A percentile compares a stretch with the other conserved stretches of the same genome.
These are phyloP conservation scores for Uria lomvia DNA, from an alignment of 2,113 vertebrate genomes.

Conservation along the genomic window DNA sequence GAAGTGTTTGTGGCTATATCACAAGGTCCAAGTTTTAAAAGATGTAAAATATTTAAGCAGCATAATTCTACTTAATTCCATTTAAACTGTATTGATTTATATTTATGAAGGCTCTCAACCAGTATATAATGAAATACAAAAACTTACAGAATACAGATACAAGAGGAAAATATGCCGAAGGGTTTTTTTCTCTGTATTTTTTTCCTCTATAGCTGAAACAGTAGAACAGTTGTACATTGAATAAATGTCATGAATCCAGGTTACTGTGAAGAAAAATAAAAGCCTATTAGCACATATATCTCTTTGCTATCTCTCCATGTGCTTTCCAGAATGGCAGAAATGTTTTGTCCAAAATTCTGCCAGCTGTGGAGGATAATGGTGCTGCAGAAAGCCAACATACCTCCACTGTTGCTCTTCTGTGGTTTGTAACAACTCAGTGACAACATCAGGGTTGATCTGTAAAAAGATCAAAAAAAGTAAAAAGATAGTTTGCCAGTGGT, in stretches of 20 bases:
- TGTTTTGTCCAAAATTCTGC: neutral
- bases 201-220: neutral
- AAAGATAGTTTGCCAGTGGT: neutral
- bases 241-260: neutral
- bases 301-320: neutral
- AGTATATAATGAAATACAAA: neutral
- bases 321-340: neutral
- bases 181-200: neutral
- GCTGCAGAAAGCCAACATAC: neutral
- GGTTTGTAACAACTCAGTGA: neutral
- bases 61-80: neutral
- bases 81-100: neutral
- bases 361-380: neutral
- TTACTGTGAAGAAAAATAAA: constrained; percentile 14
- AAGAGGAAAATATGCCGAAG: neutral
- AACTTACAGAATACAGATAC: neutral
- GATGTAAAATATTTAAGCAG: neutral
- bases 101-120: neutral
- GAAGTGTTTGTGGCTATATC: neutral
- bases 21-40: neutral
- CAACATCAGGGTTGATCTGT: neutral
- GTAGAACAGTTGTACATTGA: neutral
- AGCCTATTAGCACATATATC: neutral
- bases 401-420: neutral
- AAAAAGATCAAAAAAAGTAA: neutral